phyloP scores from a whole-genome alignment of 2,797 vertebrate genomes.

The Brachyrhaphis roseni region DNA sequence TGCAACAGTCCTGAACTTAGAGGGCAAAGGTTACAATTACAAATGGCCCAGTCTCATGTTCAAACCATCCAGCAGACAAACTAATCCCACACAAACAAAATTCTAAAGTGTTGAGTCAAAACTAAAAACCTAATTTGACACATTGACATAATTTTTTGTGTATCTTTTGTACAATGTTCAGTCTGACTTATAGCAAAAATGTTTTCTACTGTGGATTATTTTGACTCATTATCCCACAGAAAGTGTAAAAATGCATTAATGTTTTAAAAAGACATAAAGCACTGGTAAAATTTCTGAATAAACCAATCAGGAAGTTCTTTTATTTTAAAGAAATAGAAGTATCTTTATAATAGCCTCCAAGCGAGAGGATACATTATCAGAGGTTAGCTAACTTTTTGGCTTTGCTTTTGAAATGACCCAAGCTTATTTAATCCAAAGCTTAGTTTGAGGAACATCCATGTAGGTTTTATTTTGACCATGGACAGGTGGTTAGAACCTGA shows the following conservation, averaged over 20 bases:
- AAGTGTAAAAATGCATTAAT: not conserved
- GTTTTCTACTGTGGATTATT: not conserved
- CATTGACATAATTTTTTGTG: not conserved
- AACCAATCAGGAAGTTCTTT: not conserved
- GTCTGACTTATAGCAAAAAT: not conserved
- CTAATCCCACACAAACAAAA: constrained; percentile 42
- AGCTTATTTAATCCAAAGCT: not conserved
- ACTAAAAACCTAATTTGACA: not conserved
- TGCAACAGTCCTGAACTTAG: constrained; percentile 57
- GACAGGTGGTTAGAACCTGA: not conserved
- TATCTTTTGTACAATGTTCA: not conserved
- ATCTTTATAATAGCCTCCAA: not conserved
- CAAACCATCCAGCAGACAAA: constrained; percentile 37
- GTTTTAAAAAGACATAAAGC: not conserved
- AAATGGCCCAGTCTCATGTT: constrained; percentile 73
- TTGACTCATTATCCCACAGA: not conserved
- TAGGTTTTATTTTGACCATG: not conserved
- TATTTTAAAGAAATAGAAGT: not conserved
- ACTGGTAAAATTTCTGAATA: not conserved
- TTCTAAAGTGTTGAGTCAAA: not conserved
- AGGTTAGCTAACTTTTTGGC: not conserved
- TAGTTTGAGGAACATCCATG: not conserved
- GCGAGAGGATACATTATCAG: not conserved
- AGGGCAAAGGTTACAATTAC: constrained; percentile 72
- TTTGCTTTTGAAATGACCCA: not conserved